phyloP scores from a whole-genome alignment of 2,113 vertebrate genomes.

The Phylloscopus whistleri region DNA sequence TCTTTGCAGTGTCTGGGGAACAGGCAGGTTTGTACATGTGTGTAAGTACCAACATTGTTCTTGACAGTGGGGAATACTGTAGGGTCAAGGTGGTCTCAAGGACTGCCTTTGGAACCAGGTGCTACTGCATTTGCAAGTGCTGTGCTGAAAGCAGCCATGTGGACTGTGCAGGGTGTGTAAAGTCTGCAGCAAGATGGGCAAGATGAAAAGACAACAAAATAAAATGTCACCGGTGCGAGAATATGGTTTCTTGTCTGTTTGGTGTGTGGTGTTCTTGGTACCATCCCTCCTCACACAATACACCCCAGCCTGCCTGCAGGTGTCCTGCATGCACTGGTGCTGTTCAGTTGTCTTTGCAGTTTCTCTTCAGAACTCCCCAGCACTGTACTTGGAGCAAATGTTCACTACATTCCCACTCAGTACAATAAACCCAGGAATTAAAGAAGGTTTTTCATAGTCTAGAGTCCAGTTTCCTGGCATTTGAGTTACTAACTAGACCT shows the following conservation, averaged over 20 bases:
- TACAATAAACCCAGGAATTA: not conserved
- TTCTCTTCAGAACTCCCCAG: not conserved
- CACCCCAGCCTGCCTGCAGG: not conserved
- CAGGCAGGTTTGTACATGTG: rapidly evolving
- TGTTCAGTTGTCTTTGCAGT: not conserved
- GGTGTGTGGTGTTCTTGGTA: not conserved
- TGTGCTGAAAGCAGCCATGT: not conserved
- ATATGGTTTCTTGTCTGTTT: not conserved
- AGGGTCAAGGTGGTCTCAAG: not conserved
- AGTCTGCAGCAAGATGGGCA: not conserved
- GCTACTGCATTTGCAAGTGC: not conserved
- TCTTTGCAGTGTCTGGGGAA: not conserved
- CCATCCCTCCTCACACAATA: not conserved
- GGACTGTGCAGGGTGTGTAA: not conserved
- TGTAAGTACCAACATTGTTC: not conserved
- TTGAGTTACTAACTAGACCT: not conserved
- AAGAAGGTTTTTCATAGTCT: not conserved
- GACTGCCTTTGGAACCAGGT: not conserved
- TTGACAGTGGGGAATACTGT: not conserved
- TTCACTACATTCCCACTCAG: not conserved
- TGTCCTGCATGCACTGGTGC: not conserved
- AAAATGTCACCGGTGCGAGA: not conserved
- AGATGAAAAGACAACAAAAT: not conserved
- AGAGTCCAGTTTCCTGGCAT: not conserved
- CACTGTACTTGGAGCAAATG: not conserved